Base-by-base conservation (phyloP, 2,113 vertebrate genomes). In the Balaeniceps rex region DNA sequence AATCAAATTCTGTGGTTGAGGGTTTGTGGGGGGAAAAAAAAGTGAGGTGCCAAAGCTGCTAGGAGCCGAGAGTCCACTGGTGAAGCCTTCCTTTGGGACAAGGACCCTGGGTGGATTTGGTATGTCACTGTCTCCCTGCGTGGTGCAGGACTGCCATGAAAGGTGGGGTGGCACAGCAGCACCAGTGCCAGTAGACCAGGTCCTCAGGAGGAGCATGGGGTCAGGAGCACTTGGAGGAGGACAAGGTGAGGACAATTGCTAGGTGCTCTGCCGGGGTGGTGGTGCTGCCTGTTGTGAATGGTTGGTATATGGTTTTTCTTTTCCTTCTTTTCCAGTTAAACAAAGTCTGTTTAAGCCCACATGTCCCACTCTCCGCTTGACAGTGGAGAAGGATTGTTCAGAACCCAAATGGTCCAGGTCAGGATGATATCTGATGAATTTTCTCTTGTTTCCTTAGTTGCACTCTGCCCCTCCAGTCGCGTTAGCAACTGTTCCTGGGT, bases 211-310 rank as follows among this genome's bases (percentile, higher is more conserved):
- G 13, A 90, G 16, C 25, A 40, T 0, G 4, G 12, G 16, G 6
- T 82, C 22, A 47, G 44, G 22, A 69, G 38, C 14, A 66, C 7
- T 7, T 36, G 24, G 17, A 70, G 19, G 28, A 79, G 17, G 19
- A 68, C 18, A 46, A 19, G 17, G 8, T 24, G 52, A 64, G 52
- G n/a, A 51, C 24, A 63, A 64, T 19, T 69, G 47, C 52, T 42
- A 16, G 29, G 29, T 23, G 31, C 15, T 46, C 25, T 58, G 11
- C 14, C 2, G 1, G 23, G 22, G 11, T 0, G 0, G 11, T 26
- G 34, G 49, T 46, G 15, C 7, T 80, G 15, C 34, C 55, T 82
- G 10, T 54, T 66, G n/a, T 33, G 76, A 68, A 54, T 54, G 7
- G 36, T 51, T 52, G 22, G 14, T 44, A 6, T 7, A 24, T 6